A percentile compares a stretch with the other conserved stretches of the same genome.
These are phyloP conservation scores for Lamellibrachia luymesi DNA, from an alignment of 1,140 invertebrate genomes.

Conservation along the genomic window DNA sequence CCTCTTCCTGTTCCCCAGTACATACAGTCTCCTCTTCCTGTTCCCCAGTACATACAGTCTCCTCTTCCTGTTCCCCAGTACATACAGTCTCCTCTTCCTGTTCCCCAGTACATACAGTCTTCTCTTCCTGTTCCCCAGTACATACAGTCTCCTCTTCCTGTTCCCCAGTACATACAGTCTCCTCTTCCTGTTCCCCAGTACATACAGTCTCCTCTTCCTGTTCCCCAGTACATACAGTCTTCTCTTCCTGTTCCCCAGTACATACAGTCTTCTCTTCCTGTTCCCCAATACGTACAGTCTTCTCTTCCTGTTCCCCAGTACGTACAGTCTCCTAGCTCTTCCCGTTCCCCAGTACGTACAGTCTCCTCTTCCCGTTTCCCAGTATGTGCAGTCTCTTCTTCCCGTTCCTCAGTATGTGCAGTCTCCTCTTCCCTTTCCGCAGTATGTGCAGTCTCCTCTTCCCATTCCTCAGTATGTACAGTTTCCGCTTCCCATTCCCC, in stretches of 20 bases:
- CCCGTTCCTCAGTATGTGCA: background rate
- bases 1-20: too few species aligned
- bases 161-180: too few species aligned
- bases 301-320: background rate
- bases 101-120: too few species aligned
- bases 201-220: background rate
- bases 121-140: too few species aligned
- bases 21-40: background rate
- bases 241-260: too few species aligned
- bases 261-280: background rate
- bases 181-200: background rate
- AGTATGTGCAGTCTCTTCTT: background rate
- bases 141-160: background rate
- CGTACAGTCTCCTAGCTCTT: background rate
- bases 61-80: background rate
- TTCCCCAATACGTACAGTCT: background rate
- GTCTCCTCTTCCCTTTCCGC: background rate
- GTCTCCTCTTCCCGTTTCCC: background rate
- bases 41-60: background rate
- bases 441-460: background rate
- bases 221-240: background rate
- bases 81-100: background rate
- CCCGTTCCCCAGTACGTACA: background rate
- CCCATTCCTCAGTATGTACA: background rate
- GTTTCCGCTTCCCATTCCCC: background rate